Conservation (phyloP, 2,113 vertebrate genomes). For the Gila orcuttii region DNA sequence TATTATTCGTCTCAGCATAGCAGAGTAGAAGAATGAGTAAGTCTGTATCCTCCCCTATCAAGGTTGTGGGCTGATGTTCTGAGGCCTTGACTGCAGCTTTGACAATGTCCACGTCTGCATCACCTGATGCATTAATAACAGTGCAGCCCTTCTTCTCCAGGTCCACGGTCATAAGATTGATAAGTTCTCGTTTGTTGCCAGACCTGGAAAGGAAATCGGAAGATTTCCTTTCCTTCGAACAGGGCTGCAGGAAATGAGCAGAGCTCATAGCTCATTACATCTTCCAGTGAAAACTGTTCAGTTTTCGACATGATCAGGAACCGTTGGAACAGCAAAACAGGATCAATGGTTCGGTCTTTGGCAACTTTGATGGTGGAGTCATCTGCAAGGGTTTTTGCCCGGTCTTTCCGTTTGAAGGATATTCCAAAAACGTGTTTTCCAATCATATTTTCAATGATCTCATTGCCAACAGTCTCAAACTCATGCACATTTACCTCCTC, state of each 20-base stretch:
- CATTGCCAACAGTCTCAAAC: neutral
- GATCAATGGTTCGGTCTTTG: too few species aligned
- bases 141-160: neutral
- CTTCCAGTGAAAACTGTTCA: neutral
- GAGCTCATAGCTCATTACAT: neutral
- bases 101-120: too few species aligned
- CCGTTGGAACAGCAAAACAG: neutral
- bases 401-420: neutral
- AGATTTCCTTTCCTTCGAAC: neutral
- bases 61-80: too few species aligned
- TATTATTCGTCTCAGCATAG: neutral
- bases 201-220: neutral
- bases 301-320: neutral
- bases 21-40: neutral
- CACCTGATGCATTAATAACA: too few species aligned
- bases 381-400: neutral
- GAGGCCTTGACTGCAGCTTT: neutral
- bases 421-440: neutral
- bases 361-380: neutral
- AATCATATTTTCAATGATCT: neutral
- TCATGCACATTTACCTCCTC: neutral
- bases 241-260: neutral
- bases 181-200: neutral
- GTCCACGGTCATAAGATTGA: neutral
- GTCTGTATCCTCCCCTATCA: neutral